Base-by-base conservation (phyloP, 2,797 vertebrate species). In the Lacerta viridis region DNA sequence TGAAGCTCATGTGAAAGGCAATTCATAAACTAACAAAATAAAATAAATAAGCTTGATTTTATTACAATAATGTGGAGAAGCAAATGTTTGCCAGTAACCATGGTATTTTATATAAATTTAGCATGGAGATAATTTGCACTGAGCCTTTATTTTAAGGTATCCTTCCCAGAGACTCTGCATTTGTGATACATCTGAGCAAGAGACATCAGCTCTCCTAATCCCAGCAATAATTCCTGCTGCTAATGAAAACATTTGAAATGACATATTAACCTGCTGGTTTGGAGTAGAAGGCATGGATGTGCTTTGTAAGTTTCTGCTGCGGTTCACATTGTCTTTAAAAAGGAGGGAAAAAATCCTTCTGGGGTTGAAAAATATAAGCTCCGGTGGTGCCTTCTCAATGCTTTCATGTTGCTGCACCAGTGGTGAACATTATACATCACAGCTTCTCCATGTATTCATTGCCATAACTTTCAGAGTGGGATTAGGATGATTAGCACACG, bases 381-480 rank as follows among this genome's bases (percentile, higher is more conserved):
- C 13, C 66, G 87, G 36, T 72, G 43, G 39, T 1, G n/a, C 15
- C 68, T 59, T 5, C 5, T 82, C 71, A 85, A 46, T 25, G 20
- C 64, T 72, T 74, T 86, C 4, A 1, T 18, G 80, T 64, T 55
- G 29, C 69, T 83, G 20, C 71, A 87, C 50, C 66, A 77, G 82
- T 81, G 20, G 66, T 77, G 90, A 89, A 79, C n/a, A 46, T 85
- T 33, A 43, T 69, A 84, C 43, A 80, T 41, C 7, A 75, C 17
- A 89, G 71, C 27, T n/a, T 76, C 36, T 81, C 74, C n/a, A 46
- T 85, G 80, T 77, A 90, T 82, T 88, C 83, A 88, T 71, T 82
- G 72, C 87, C 79, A 71, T 83, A 78, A 55, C 2, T 80, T 59
- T 39, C 46, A 79, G 82, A 66, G 6, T 80, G 3, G 29, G 50